Evolutionary conservation across 2,113 vertebrate species (phyloP), one percentile per base, ranked within the genome.

Genomic region (Ascaphus truei): DNA sequence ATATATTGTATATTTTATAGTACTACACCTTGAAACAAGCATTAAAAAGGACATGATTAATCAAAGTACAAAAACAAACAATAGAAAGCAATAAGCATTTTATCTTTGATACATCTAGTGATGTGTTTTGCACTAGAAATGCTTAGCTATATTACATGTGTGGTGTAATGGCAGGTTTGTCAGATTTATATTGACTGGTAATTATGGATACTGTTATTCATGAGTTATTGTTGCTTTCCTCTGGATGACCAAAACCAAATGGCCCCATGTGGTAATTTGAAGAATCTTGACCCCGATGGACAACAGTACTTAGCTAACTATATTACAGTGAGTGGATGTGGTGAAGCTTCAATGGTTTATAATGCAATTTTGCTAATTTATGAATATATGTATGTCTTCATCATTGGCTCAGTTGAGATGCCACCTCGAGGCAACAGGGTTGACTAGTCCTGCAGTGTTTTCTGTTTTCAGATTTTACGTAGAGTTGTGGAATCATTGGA

Each of bases 291-390:
- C 20, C 30, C 30, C 50, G 66, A 59, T 50, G 27, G 43, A 51
- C 30, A 39, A 15, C 15, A 58, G 9, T 59, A 58, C 43, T 29
- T 52, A 39, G 63, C 36, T 39, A 66, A 60, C 39, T 27, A 31
- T 45, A 41, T 60, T 69, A 51, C 31, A 41, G 43, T 16, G 23
- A 31, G 57, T 71, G 67, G 67, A 71, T 61, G 67, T 60, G 55
- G 66, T 71, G 13, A 52, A 50, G 47, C 45, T 26, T 2, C 31
- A 31, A 61, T 61, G 57, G 56, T 18, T 41, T 51, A n/a, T 61
- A 71, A 71, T 71, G 34, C 16, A 60, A 27, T 68, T 69, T 29
- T 39, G n/a, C 56, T 71, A 39, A 60, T 52, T 52, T 51, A 18
- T 61, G 25, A 51, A 41, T 52, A 52, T 57, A 26, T 41, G 36